phyloP scores from a whole-genome alignment of 2,888 invertebrate species.

The Glaucopsyche alexis region DNA sequence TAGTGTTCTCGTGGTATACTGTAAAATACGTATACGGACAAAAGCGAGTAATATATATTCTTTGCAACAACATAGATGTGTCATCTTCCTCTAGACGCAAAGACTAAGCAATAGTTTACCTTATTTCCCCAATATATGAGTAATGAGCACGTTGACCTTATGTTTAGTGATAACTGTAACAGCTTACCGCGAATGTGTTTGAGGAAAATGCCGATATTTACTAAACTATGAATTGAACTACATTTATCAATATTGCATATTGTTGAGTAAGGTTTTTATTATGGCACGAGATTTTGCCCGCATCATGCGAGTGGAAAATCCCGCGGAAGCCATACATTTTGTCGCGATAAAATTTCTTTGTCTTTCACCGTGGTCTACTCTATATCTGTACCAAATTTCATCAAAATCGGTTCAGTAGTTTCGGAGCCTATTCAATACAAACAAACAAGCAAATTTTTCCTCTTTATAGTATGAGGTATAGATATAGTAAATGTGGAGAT shows the following conservation, averaged over 20 bases:
- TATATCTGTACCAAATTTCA: no score
- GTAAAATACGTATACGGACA: no score
- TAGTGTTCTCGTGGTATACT: no score
- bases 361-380: no score
- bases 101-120: background rate
- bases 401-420: no score
- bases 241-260: background rate
- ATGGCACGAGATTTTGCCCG: background rate
- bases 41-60: no score
- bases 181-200: conserved; percentile 22
- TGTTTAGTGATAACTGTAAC: conserved; percentile 24
- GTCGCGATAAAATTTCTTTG: background rate
- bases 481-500: no score
- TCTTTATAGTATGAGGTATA: no score
- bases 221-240: background rate
- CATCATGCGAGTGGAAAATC: background rate
- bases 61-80: no score
- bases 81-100: background rate
- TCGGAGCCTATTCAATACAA: no score
- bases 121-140: conserved; percentile 20
- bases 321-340: background rate
- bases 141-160: conserved; percentile 29
- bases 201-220: conserved; percentile 17
- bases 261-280: background rate
- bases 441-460: no score